Evolutionary conservation across 1,140 invertebrate species (phyloP).

Genomic region (Brachionus koreanus): DNA sequence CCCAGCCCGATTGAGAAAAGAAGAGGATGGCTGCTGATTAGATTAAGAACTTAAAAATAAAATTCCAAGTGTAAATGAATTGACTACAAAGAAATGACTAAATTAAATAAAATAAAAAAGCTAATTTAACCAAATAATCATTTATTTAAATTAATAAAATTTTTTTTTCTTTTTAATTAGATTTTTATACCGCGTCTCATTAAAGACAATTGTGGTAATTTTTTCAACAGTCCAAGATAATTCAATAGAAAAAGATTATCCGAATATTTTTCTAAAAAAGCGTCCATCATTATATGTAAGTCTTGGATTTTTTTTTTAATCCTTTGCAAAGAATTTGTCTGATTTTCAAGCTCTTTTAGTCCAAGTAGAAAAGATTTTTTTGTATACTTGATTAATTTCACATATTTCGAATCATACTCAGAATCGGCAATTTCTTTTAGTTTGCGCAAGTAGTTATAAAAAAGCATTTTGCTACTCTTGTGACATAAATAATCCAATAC

Average conservation of each 20-base stretch:
- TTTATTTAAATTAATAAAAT: too few relatives aligned
- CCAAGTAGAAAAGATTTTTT: slow-evolving; percentile 8
- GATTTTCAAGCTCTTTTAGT: not conserved
- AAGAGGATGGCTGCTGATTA: too few relatives aligned
- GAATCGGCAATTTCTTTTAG: not conserved
- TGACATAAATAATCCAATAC: slow-evolving; percentile 1
- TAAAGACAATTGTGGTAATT: not conserved
- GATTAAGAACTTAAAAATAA: too few relatives aligned
- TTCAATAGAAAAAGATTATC: not conserved
- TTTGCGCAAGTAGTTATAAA: not conserved
- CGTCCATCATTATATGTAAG: not conserved
- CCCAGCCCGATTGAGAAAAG: too few relatives aligned
- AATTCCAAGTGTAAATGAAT: too few relatives aligned
- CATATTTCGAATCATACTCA: not conserved
- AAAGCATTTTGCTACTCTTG: not conserved
- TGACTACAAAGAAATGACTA: too few relatives aligned
- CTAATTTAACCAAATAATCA: too few relatives aligned
- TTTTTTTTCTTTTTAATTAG: too few relatives aligned
- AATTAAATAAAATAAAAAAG: too few relatives aligned
- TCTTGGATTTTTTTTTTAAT: not conserved
- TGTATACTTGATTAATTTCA: not conserved
- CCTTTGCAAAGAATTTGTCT: not conserved
- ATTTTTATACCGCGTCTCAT: slow-evolving; percentile 9
- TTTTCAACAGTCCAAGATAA: not conserved
- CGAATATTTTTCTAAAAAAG: not conserved